Evolutionary conservation across 2,113 vertebrate species (phyloP).

Genomic region (Heloderma charlesbogerti): DNA sequence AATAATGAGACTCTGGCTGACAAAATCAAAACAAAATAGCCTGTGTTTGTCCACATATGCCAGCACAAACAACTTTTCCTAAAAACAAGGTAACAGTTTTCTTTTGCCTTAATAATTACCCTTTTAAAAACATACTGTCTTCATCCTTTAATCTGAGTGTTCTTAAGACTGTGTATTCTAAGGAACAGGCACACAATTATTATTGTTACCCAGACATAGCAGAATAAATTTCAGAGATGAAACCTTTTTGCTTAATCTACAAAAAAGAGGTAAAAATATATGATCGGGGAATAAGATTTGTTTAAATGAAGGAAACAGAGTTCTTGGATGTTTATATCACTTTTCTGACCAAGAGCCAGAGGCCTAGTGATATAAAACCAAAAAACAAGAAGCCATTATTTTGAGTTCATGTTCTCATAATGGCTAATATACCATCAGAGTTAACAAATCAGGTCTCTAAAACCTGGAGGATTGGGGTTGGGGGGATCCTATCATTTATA

Average conservation of each 20-base stretch:
- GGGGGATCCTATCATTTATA: not conserved
- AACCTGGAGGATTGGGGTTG: not conserved
- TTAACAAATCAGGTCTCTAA: not conserved
- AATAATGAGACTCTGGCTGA: not conserved
- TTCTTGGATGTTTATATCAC: not conserved
- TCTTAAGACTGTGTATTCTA: not conserved
- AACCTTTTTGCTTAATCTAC: not conserved
- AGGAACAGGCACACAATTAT: not conserved
- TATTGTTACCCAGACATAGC: not conserved
- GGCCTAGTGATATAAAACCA: not conserved
- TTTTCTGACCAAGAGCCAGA: not conserved
- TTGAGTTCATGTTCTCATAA: not conserved
- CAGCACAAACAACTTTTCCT: not conserved
- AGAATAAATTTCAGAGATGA: not conserved
- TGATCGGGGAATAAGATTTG: not conserved
- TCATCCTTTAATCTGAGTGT: not conserved
- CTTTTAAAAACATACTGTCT: constrained; percentile 9
- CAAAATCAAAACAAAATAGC: not conserved
- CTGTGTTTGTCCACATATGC: not conserved
- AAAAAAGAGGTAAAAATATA: not conserved
- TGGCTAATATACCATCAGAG: not conserved
- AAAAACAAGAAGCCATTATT: constrained; percentile 1
- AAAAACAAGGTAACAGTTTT: not conserved
- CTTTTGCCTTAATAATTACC: not conserved
- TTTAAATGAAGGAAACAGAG: constrained; percentile 10